A percentile compares a stretch with the other conserved stretches of the same genome.
Evolutionary conservation across 1,140 invertebrate species (phyloP).

Genomic region (Sycophila sp.): DNA sequence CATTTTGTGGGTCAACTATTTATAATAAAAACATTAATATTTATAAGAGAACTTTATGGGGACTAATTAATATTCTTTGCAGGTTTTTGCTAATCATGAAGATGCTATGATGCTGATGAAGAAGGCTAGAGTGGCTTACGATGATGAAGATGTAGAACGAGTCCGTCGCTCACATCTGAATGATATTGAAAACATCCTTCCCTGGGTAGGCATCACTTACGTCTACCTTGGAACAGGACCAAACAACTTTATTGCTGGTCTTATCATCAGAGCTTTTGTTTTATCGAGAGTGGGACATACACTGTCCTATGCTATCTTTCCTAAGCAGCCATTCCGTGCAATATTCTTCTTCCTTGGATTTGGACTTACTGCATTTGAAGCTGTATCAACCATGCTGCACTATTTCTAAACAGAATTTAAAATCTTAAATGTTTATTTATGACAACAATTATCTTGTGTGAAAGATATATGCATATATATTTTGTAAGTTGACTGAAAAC

Average conservation of each 20-base stretch:
- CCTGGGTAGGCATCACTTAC: constrained; percentile 71
- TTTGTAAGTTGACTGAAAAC: neutral
- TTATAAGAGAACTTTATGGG: no score
- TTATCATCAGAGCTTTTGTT: constrained; percentile 71
- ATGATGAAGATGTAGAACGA: constrained; percentile 70
- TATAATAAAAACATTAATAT: no score
- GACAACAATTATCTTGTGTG: neutral
- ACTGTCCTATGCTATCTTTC: constrained; percentile 68
- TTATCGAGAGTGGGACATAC: constrained; percentile 71
- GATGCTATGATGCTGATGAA: constrained; percentile 55
- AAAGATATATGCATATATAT: constrained; percentile 14
- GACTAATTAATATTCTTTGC: constrained; percentile 22
- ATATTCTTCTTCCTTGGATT: constrained; percentile 67
- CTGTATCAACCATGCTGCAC: constrained; percentile 56
- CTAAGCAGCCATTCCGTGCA: constrained; percentile 71
- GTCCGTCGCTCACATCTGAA: constrained; percentile 75
- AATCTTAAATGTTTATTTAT: constrained; percentile 8
- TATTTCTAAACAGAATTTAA: constrained; percentile 42
- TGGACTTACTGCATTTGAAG: constrained; percentile 68
- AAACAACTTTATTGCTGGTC: constrained; percentile 62
- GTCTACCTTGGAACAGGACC: constrained; percentile 73
- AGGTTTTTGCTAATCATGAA: constrained; percentile 72
- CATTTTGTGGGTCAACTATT: neutral
- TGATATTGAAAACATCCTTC: constrained; percentile 76
- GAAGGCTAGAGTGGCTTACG: constrained; percentile 62